Conservation (phyloP, 1,140 invertebrate genomes). For the Drosophila parvula region DNA sequence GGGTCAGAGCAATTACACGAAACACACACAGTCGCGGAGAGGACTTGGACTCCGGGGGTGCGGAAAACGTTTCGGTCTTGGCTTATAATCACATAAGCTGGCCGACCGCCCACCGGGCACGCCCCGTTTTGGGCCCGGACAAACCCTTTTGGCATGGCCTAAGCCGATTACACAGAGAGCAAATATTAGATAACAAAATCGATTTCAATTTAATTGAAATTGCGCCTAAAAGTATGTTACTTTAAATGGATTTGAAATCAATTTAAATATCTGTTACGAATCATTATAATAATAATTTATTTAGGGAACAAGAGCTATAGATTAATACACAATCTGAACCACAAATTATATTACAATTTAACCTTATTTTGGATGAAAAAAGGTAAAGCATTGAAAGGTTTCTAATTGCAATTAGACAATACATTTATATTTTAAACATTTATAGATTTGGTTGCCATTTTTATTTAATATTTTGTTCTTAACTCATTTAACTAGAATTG, state of each 20-base stretch:
- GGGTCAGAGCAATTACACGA: constrained; percentile 9
- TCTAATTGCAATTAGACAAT: too few species aligned
- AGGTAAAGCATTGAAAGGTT: too few species aligned
- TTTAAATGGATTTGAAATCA: too few species aligned
- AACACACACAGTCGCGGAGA: not conserved
- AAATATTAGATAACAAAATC: not conserved
- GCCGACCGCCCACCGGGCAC: constrained; percentile 22
- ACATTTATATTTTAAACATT: too few species aligned
- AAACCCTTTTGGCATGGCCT: constrained; percentile 41
- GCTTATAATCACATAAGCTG: constrained; percentile 52
- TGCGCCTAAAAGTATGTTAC: too few species aligned
- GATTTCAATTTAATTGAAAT: too few species aligned
- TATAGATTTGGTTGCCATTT: too few species aligned
- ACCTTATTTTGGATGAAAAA: not conserved
- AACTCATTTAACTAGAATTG: not conserved
- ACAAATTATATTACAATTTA: not conserved
- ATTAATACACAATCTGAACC: too few species aligned
- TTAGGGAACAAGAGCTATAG: too few species aligned
- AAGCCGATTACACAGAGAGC: constrained; percentile 24
- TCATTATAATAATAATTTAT: too few species aligned
- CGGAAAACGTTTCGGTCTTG: constrained; percentile 31
- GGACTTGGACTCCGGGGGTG: not conserved
- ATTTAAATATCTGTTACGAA: too few species aligned
- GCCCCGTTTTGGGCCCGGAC: constrained; percentile 17
- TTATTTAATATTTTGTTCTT: too few species aligned